phyloP scores from a whole-genome alignment of 2,113 vertebrate genomes.

The Elaphurus davidianus region DNA sequence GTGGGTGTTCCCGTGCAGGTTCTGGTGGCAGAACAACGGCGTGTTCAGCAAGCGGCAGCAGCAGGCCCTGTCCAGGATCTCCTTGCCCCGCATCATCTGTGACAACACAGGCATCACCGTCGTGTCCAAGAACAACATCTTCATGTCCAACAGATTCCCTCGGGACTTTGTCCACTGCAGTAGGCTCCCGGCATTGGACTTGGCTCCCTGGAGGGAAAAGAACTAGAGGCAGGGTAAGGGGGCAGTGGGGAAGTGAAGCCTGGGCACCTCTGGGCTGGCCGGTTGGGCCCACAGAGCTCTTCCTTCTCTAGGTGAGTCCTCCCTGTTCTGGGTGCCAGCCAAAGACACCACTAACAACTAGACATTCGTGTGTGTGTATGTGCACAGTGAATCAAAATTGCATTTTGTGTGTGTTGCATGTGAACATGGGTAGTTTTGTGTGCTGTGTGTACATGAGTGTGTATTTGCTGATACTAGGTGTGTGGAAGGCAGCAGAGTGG shows the following conservation, averaged over 20 bases:
- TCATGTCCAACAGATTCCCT: slow-evolving; percentile 73
- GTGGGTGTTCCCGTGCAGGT: slow-evolving; percentile 61
- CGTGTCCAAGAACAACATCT: slow-evolving; percentile 86
- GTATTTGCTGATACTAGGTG: not conserved
- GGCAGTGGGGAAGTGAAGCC: not conserved
- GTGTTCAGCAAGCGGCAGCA: slow-evolving; percentile 85
- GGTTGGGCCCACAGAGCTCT: not conserved
- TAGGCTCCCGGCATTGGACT: slow-evolving; percentile 24
- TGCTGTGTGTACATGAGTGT: not conserved
- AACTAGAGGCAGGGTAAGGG: slow-evolving; percentile 44
- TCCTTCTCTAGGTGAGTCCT: not conserved
- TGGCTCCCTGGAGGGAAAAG: slow-evolving; percentile 66
- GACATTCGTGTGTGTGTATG: not conserved
- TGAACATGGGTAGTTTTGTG: not conserved
- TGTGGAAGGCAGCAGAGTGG: not conserved
- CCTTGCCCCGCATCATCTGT: slow-evolving; percentile 90
- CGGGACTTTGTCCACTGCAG: slow-evolving; percentile 71
- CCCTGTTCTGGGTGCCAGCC: not conserved
- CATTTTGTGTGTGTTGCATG: not conserved
- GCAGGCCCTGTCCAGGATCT: slow-evolving; percentile 78
- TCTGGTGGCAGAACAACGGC: slow-evolving; percentile 88
- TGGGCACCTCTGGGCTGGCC: not conserved
- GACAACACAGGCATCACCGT: slow-evolving; percentile 88
- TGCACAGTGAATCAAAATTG: not conserved
- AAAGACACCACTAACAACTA: not conserved